phyloP scores from a whole-genome alignment of 2,797 vertebrate genomes.

The Pempheris klunzingeri region DNA sequence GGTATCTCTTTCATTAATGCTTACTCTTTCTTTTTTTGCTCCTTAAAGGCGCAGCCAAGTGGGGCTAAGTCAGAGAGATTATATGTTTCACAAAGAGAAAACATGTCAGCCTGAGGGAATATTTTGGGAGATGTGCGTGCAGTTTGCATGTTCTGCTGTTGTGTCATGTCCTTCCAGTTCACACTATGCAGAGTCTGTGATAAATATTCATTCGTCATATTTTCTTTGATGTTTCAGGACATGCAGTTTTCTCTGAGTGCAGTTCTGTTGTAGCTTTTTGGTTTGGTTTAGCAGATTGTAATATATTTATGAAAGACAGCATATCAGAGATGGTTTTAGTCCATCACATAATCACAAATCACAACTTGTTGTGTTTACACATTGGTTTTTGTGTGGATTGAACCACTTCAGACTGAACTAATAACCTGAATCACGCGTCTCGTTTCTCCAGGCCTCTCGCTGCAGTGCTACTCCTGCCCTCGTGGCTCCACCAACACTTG shows the following conservation, averaged over 20 bases:
- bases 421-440: not conserved
- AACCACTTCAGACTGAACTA: not conserved
- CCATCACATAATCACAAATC: too few relatives aligned
- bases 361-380: too few relatives aligned
- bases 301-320: slow-evolving; percentile 1
- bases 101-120: slow-evolving; percentile 44
- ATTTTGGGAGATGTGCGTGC: slow-evolving; percentile 44
- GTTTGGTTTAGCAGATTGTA: slow-evolving; percentile 5
- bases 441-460: slow-evolving; percentile 41
- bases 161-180: slow-evolving; percentile 36
- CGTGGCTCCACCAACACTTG: slow-evolving; percentile 22
- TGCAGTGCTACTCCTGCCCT: slow-evolving; percentile 65
- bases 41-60: slow-evolving; percentile 34
- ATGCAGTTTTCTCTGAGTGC: slow-evolving; percentile 5
- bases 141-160: slow-evolving; percentile 24
- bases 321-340: too few relatives aligned
- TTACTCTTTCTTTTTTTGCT: not conserved
- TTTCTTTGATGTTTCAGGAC: slow-evolving; percentile 1
- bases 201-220: slow-evolving; percentile 40
- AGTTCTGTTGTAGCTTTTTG: not conserved
- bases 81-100: slow-evolving; percentile 38
- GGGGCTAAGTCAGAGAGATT: slow-evolving; percentile 41
- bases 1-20: slow-evolving; percentile 30
- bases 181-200: slow-evolving; percentile 20
- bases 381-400: too few relatives aligned